Evolutionary conservation across 2,888 invertebrate genomes (phyloP).

Genomic region (Shargacucullia verbasci): DNA sequence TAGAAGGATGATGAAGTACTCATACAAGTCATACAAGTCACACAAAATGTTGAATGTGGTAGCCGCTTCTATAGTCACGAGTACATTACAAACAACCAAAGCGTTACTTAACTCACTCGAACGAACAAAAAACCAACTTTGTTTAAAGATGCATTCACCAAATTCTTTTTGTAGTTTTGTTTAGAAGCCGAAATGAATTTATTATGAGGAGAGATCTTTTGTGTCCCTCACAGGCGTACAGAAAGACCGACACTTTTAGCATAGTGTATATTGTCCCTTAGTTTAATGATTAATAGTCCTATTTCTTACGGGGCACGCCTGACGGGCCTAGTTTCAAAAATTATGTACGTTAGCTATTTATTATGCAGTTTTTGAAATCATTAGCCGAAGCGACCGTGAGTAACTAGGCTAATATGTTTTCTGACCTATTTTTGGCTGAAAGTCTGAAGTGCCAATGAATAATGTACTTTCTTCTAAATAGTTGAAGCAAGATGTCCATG

Average conservation of each 20-base stretch:
- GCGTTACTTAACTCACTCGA: slow-evolving; percentile 21
- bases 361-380: slow-evolving; percentile 38
- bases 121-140: slow-evolving; percentile 48
- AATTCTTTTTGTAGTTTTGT: slow-evolving; percentile 58
- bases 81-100: slow-evolving; percentile 28
- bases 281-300: slow-evolving; percentile 61
- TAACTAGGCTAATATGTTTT: slow-evolving; percentile 24
- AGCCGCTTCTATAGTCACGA: slow-evolving; percentile 12
- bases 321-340: slow-evolving; percentile 17
- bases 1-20: background rate
- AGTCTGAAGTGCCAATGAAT: background rate
- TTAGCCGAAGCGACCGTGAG: slow-evolving; percentile 21
- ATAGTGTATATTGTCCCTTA: slow-evolving; percentile 59
- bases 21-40: no score
- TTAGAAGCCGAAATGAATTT: slow-evolving; percentile 61
- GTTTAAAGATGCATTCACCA: slow-evolving; percentile 54
- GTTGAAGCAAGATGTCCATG: no score
- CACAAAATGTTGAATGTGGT: slow-evolving; percentile 9
- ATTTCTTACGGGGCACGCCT: slow-evolving; percentile 51
- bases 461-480: background rate
- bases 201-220: slow-evolving; percentile 56
- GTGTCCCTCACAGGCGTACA: slow-evolving; percentile 52
- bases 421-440: slow-evolving; percentile 16
- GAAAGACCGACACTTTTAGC: slow-evolving; percentile 59
- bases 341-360: slow-evolving; percentile 19